Evolutionary conservation across 2,888 invertebrate species (phyloP), one percentile per base, ranked within the genome.

Genomic region (Apotomis turbidana): DNA sequence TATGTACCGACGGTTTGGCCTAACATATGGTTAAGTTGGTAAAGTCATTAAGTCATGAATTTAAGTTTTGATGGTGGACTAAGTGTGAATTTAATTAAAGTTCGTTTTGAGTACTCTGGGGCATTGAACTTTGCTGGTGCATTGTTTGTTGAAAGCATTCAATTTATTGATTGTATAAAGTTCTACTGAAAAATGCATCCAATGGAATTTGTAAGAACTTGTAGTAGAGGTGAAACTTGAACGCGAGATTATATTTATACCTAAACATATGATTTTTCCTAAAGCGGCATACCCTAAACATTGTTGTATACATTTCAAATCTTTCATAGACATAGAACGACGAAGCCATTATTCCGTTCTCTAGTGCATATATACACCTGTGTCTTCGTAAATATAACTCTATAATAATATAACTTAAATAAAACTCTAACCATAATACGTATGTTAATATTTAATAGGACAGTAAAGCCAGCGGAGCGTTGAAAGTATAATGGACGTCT

Each of bases 401-500:
- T 79, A 79, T n/a, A n/a, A n/a, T n/a, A n/a, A n/a, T n/a, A n/a
- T 73, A 69, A 70, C 54, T 60, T 36, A 68, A 64, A 76, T 79
- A 78, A 80, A 77, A 79, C 77, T 83, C 81, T 79, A 79, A 82
- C 82, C 81, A 81, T 79, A 77, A 72, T 76, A 79, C 77, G 79
- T 85, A 88, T 87, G 88, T 90, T 88, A 83, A 83, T 85, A 83
- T 85, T 82, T 88, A 90, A 90, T 90, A 88, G 90, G 87, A 91
- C 87, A 89, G 87, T 86, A 86, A 85, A 88, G 75, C 78, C 91
- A 87, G 77, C 89, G 84, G 85, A 90, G 84, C 92, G 87, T 79
- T 76, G 80, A 87, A 79, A 79, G 78, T 76, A 87, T 90, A 89
- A 90, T 90, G 87, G 87, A 83, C 78, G 83, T 78, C 78, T 85